Evolutionary conservation across 1,140 invertebrate species (phyloP), one percentile per base, ranked within the genome.

Genomic region (Leptinotarsa undecemlineata): DNA sequence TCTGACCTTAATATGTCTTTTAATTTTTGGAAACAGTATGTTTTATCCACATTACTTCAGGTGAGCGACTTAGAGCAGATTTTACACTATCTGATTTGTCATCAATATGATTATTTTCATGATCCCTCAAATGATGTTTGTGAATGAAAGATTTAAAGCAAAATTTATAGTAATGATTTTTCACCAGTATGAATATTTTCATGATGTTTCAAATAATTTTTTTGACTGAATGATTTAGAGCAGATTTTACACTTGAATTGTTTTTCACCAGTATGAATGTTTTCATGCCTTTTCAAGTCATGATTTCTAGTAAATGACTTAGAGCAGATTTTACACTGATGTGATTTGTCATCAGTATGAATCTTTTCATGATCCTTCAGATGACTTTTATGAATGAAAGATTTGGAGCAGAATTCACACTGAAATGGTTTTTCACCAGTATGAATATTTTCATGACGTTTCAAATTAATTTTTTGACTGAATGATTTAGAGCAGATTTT

Each of bases 171-270:
- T 57, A 14, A 57, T 57, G 3, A 4, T 57, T 57, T 57, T 57
- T 57, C 51, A 0, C n/a, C 15, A 17, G 51, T 57, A 17, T 57
- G 15, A 17, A 5, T 19, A n/a, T 57, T 17, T 57, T 15, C 51
- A 57, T 57, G 51, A 57, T 14, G 33, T 42, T 42, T 42, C 17
- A 15, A 57, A 57, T 19, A 13, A 57, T 19, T 17, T 19, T 57
- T 57, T 17, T 57, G 51, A 5, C 15, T 68, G 11, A 68, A 68
- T 33, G 64, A 62, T 84, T 94, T 94, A 5, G 88, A 87, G 80
- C 94, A 95, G 61, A 90, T 88, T 0, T 86, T 86, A 78, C 92
- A 90, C 74, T 89, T 83, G 81, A 91, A 91, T 0, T 91, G 91
- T 61, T 89, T 81, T 76, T 92, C 89, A 3, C 90, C 89, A 0